Conservation (phyloP, 64 coral and sea anemone species). For the Pocillopora damicornis region DNA sequence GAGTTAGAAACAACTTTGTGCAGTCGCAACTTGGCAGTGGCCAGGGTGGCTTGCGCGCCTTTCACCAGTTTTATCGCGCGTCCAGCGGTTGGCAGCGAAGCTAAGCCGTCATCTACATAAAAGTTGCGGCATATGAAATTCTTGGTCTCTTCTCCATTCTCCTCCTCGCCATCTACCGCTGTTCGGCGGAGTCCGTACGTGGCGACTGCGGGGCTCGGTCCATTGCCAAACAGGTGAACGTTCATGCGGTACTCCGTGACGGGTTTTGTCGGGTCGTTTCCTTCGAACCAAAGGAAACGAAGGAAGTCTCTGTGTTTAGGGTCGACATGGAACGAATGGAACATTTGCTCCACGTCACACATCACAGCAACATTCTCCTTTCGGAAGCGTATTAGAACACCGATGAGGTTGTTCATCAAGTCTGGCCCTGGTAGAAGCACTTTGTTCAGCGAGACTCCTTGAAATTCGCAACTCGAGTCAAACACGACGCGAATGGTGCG, state of each 20-base stretch:
- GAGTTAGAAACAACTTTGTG: too few species aligned
- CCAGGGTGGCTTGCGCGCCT: too few species aligned
- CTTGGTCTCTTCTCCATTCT: neutral
- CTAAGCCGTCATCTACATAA: neutral
- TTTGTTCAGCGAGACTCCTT: conserved; percentile 28
- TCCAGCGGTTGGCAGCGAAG: neutral
- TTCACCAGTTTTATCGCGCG: neutral
- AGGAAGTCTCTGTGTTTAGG: neutral
- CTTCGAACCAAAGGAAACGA: conserved; percentile 11
- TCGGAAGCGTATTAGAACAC: conserved; percentile 10
- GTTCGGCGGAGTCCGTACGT: neutral
- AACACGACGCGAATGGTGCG: conserved; percentile 39
- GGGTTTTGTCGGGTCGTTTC: neutral
- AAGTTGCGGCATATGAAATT: neutral
- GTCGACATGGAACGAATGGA: neutral
- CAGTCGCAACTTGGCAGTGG: too few species aligned
- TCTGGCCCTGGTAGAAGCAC: conserved; percentile 24
- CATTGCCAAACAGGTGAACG: neutral
- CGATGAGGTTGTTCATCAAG: conserved; percentile 40
- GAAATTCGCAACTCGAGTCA: conserved; percentile 27
- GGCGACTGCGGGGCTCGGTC: neutral
- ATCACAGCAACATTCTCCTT: conserved; percentile 24
- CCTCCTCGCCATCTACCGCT: neutral
- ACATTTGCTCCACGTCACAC: conserved; percentile 41
- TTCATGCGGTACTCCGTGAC: neutral